Conservation (phyloP, 2,113 vertebrate species). For the Scophthalmus maximus region DNA sequence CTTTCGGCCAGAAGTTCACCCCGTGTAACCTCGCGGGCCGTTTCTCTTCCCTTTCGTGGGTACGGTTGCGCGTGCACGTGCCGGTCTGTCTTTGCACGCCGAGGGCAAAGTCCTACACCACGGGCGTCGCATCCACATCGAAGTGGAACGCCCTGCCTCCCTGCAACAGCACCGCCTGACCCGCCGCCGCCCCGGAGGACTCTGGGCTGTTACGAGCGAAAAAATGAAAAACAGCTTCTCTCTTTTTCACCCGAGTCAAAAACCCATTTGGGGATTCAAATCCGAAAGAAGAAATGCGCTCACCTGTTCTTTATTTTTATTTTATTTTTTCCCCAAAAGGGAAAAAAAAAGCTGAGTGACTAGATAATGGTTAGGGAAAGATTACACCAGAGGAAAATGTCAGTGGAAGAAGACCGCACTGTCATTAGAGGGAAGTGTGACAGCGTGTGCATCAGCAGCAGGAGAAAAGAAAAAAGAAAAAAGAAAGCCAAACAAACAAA, state of each 20-base stretch:
- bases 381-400: constrained; percentile 57
- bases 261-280: constrained; percentile 55
- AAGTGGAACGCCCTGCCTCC: constrained; percentile 10
- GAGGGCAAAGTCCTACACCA: constrained; percentile 52
- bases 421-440: constrained; percentile 44
- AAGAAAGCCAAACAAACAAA: constrained; percentile 15
- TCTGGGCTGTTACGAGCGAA: constrained; percentile 46
- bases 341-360: constrained; percentile 44
- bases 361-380: constrained; percentile 51
- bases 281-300: constrained; percentile 35
- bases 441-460: constrained; percentile 41
- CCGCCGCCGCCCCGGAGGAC: constrained; percentile 41
- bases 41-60: constrained; percentile 8
- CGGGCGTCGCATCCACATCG: constrained; percentile 54
- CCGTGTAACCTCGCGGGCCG: constrained; percentile 35
- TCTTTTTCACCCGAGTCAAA: constrained; percentile 52
- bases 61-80: background rate
- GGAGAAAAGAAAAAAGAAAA: background rate
- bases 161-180: constrained; percentile 33
- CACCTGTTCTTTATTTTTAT: constrained; percentile 53
- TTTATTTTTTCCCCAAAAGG: constrained; percentile 27
- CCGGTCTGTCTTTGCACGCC: constrained; percentile 23
- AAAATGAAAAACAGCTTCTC: constrained; percentile 60
- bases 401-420: constrained; percentile 30
- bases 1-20: constrained; percentile 34